These are phyloP conservation scores for Erythrocebus patas DNA, from an alignment of 2,113 vertebrate genomes.

Conservation along the genomic window DNA sequence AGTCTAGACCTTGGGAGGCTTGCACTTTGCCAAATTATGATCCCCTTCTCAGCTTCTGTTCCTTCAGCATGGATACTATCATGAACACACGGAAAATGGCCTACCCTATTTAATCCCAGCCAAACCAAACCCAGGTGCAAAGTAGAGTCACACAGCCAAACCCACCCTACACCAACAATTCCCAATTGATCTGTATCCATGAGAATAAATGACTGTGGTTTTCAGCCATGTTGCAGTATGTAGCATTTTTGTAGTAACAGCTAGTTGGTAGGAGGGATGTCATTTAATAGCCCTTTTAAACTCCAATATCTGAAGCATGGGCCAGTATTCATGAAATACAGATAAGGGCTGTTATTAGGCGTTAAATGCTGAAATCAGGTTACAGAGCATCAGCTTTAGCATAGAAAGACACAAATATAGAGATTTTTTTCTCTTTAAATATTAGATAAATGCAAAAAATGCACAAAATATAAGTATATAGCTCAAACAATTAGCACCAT, in stretches of 20 bases:
- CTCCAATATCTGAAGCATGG: background rate
- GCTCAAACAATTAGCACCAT: background rate
- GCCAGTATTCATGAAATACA: background rate
- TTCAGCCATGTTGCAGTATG: background rate
- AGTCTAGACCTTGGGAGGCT: background rate
- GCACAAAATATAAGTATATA: background rate
- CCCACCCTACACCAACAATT: background rate
- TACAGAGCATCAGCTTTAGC: background rate
- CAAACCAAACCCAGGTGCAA: background rate
- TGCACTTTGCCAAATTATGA: background rate
- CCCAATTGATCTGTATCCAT: background rate
- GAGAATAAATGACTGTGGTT: background rate
- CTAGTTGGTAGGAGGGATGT: accelerated
- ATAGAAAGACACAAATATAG: background rate
- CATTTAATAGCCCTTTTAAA: background rate
- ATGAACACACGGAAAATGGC: background rate
- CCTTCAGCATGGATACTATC: background rate
- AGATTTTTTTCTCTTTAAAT: background rate
- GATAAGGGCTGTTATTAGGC: background rate
- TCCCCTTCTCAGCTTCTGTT: background rate
- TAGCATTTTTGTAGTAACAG: background rate
- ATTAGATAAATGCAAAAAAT: background rate
- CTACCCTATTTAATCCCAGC: background rate
- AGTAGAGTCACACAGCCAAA: background rate
- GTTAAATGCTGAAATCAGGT: background rate